These are phyloP conservation scores for Hirundo rustica DNA, from an alignment of 2,797 vertebrate genomes.

Conservation along the genomic window DNA sequence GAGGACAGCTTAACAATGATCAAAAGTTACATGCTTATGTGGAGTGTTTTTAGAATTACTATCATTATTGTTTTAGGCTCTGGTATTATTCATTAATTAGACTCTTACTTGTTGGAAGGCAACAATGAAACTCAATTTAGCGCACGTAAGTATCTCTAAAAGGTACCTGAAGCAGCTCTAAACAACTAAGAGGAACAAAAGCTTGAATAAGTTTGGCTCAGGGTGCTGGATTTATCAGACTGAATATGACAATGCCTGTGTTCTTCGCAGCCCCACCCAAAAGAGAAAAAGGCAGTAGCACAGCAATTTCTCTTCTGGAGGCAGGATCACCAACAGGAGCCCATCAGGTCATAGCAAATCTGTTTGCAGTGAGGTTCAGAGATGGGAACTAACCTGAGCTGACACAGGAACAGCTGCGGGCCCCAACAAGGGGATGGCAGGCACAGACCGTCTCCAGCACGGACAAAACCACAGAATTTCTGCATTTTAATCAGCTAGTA, in stretches of 20 bases:
- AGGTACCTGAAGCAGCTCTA: neutral
- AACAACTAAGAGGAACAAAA: neutral
- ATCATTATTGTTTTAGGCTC: neutral
- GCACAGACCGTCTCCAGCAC: rapidly evolving
- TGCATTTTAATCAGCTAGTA: neutral
- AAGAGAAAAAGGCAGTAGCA: neutral
- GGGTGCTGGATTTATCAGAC: neutral
- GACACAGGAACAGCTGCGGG: neutral
- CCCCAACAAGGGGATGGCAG: neutral
- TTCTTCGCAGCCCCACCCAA: neutral
- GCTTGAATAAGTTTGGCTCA: neutral
- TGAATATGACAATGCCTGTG: neutral
- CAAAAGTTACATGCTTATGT: neutral
- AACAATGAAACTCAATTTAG: neutral
- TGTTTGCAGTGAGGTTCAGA: neutral
- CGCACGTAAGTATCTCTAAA: neutral
- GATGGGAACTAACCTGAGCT: constrained; percentile 1
- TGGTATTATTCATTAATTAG: neutral
- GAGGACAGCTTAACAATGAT: neutral
- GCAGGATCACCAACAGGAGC: neutral
- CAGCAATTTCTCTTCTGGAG: neutral
- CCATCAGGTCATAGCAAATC: neutral
- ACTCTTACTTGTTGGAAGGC: neutral
- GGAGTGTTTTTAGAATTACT: neutral
- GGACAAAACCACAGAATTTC: neutral